Evolutionary conservation across 2,797 vertebrate genomes (phyloP).

Genomic region (Heterohyrax brucei): DNA sequence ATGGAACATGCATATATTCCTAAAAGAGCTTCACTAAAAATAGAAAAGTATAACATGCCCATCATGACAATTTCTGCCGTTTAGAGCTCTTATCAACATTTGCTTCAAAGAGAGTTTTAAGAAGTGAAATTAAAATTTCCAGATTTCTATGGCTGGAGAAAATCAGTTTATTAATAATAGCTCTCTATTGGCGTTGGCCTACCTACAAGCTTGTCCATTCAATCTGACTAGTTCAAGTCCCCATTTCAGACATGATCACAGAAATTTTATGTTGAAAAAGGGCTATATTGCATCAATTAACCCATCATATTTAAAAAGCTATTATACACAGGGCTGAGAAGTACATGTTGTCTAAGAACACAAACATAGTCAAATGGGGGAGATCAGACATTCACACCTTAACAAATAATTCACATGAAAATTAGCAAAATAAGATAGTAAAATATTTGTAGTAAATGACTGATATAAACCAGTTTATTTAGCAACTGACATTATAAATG

Average conservation of each 20-base stretch:
- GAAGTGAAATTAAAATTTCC: neutral
- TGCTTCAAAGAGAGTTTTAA: conserved; percentile 24
- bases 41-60: neutral
- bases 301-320: neutral
- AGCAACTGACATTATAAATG: neutral
- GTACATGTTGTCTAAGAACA: neutral
- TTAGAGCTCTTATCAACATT: neutral
- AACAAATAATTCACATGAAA: conserved; percentile 59
- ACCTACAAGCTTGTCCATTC: neutral
- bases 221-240: neutral
- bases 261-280: conserved; percentile 9
- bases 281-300: neutral
- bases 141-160: conserved; percentile 48
- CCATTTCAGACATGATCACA: conserved; percentile 33
- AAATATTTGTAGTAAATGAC: conserved; percentile 26
- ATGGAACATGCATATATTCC: neutral
- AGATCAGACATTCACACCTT: neutral
- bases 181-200: too few relatives aligned
- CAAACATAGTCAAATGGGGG: conserved; percentile 10
- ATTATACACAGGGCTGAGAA: neutral
- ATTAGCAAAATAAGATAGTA: neutral
- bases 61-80: neutral
- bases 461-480: conserved; percentile 34
- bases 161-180: conserved; percentile 42
- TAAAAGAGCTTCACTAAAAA: conserved; percentile 7